phyloP scores from a whole-genome alignment of 1,140 invertebrate species.

The Aphelenchoides fujianensis region DNA sequence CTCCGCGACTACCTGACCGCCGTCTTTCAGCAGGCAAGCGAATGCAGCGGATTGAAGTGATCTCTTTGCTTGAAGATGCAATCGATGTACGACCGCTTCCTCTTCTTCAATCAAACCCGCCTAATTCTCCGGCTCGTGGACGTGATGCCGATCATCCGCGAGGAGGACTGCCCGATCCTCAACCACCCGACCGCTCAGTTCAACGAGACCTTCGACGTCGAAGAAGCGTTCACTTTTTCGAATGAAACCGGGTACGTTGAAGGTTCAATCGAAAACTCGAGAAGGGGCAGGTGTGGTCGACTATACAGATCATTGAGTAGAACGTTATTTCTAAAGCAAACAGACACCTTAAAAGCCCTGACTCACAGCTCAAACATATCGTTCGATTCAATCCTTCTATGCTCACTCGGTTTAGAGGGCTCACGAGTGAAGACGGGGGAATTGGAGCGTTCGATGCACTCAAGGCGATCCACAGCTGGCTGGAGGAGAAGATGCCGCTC shows the following conservation, averaged over 20 bases:
- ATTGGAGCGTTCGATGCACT: constrained; percentile 25
- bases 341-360: no score
- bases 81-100: constrained; percentile 30
- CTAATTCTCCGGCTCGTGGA: constrained; percentile 25
- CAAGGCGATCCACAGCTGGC: constrained; percentile 30
- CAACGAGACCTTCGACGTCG: constrained; percentile 29
- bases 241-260: no score
- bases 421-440: not conserved
- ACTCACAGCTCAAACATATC: no score
- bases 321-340: no score
- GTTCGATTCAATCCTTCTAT: no score
- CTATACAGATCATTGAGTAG: not conserved
- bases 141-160: constrained; percentile 26
- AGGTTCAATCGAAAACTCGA: constrained; percentile 8
- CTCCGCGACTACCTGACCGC: constrained; percentile 36
- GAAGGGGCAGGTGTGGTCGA: not conserved
- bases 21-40: constrained; percentile 38
- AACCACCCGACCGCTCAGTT: constrained; percentile 9
- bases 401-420: not conserved
- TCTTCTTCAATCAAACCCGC: constrained; percentile 29
- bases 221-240: constrained; percentile 28
- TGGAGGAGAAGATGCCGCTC: constrained; percentile 29
- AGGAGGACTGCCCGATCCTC: constrained; percentile 28
- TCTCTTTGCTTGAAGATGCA: constrained; percentile 25
- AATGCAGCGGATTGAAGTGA: not conserved